Base-by-base conservation (phyloP, 1,140 invertebrate genomes). In the Zaprionus davidi region DNA sequence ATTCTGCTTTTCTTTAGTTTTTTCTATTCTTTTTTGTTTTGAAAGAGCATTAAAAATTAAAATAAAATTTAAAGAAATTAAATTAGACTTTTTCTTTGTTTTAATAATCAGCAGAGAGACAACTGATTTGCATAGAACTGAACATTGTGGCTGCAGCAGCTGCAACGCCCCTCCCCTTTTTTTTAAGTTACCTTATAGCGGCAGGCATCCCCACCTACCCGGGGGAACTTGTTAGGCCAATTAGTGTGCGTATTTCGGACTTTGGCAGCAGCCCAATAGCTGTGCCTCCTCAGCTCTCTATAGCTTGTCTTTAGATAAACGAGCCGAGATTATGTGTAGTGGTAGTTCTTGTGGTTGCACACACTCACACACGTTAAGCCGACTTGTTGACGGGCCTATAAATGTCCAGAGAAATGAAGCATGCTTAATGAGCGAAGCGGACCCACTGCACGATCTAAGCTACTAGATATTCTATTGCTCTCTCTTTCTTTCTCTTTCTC, bases 401-500 rank as follows among this genome's bases (percentile, higher is more conserved):
- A 85, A 86, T 79, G 82, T 86, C 72, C 69, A 71, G 58, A 73
- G 71, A 85, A 85, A 86, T 86, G 69, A 82, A 81, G 66, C 79
- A 73, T 82, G 76, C 76, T 81, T 86, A 79, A 79, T 79, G 71
- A 86, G 74, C 67, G 76, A 76, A 68, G 55, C 59, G 56, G 62
- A 71, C 36, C 62, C 62, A 17, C 44, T 28, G 73, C 68, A 76
- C 73, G 53, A 71, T 76, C 44, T 55, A 44, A 65, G 31, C 55
- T 31, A 59, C n/a, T 13, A 75, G 67, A 71, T 58, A 74, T 38
- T 58, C 28, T 17, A 13, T 11, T 13, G 9, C 31, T 34, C 56
- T 20, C 56, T 31, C 44, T 63, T 24, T 63, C 41, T 31, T 13
- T 17, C 13, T 46, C 22, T 24, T 6, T 31, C 28, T 49, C 24